phyloP scores from a whole-genome alignment of 2,113 vertebrate species.

The Parus major region DNA sequence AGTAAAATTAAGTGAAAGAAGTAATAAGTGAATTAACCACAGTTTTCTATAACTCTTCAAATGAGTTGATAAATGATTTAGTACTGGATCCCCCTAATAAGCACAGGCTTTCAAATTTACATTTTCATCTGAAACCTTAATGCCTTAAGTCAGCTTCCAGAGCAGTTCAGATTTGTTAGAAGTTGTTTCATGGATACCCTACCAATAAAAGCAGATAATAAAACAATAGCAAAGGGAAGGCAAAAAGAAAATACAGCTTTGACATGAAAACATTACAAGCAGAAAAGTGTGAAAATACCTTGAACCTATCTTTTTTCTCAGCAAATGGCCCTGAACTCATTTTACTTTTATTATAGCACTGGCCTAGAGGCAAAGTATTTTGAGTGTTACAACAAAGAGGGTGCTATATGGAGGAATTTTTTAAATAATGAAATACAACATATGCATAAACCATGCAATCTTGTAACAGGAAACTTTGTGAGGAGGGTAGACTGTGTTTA shows the following conservation, averaged over 20 bases:
- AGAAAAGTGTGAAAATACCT: constrained; percentile 52
- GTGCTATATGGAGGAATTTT: constrained; percentile 68
- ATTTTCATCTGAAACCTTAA: neutral
- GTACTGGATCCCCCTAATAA: neutral
- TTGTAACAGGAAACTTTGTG: constrained; percentile 77
- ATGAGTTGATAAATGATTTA: neutral
- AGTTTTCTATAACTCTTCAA: constrained; percentile 11
- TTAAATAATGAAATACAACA: constrained; percentile 71
- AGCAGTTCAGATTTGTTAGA: constrained; percentile 42
- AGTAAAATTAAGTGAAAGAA: neutral
- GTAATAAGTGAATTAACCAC: neutral
- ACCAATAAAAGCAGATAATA: constrained; percentile 62
- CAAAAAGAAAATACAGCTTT: constrained; percentile 38
- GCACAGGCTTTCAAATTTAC: neutral
- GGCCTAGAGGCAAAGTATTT: constrained; percentile 66
- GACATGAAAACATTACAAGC: constrained; percentile 45
- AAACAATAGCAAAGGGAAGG: constrained; percentile 42
- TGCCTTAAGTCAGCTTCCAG: constrained; percentile 27
- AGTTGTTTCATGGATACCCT: constrained; percentile 31
- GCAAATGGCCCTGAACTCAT: constrained; percentile 65
- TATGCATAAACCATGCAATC: constrained; percentile 69
- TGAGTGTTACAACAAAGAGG: constrained; percentile 72
- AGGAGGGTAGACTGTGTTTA: constrained; percentile 69
- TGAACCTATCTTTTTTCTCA: constrained; percentile 41
- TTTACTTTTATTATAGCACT: constrained; percentile 73